Evolutionary conservation across 2,797 vertebrate genomes (phyloP).

Genomic region (Tamandua tetradactyla): DNA sequence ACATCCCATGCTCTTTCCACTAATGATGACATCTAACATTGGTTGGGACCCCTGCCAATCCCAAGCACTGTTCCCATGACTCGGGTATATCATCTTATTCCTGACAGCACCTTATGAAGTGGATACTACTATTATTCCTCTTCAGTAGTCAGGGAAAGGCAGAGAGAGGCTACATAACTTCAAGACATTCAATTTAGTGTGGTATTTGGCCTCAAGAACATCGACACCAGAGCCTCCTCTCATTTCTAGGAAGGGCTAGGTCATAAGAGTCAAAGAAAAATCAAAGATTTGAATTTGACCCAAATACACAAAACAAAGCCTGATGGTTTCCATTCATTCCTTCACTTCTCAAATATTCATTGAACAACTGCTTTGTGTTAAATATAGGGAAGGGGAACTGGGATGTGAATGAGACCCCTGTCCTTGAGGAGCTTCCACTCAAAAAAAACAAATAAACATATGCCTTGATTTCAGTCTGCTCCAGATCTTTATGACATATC

Average conservation of each 20-base stretch:
- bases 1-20: accelerated
- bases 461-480: background rate
- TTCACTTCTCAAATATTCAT: background rate
- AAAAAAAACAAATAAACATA: background rate
- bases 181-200: background rate
- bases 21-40: too few species aligned
- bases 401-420: too few species aligned
- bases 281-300: background rate
- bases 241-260: too few species aligned
- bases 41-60: background rate
- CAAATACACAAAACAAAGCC: background rate
- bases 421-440: background rate
- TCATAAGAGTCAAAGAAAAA: background rate
- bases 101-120: background rate
- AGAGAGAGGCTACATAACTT: background rate
- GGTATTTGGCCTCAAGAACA: background rate
- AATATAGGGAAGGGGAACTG: background rate
- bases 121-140: background rate
- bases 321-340: too few species aligned
- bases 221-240: background rate
- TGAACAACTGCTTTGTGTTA: background rate
- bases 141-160: background rate
- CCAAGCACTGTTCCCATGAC: too few species aligned
- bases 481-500: background rate
- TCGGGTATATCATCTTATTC: background rate